Evolutionary conservation across 2,113 vertebrate species (phyloP), one percentile per base, ranked within the genome.

Genomic region (Sander lucioperca): DNA sequence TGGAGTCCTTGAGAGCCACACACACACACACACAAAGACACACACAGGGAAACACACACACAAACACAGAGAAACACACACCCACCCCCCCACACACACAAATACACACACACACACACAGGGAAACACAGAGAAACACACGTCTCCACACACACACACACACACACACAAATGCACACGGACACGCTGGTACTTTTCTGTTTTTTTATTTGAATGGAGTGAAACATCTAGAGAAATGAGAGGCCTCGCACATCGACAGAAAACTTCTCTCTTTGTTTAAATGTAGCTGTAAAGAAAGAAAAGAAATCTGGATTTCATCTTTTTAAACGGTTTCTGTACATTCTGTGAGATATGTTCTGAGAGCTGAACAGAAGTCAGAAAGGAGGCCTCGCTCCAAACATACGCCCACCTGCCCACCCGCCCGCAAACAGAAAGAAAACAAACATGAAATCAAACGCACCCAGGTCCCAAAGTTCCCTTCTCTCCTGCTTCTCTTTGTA

Each of bases 291-390:
- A 91, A 94, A 92, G 87, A 93, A 90, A 88, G 74, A 85, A 87
- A 69, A 47, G 61, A 54, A 50, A 27, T 2, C 59, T 61, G 4
- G 58, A 47, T 8, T 59, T n/a, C 57, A 62, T 79, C 86, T 80
- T 39, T 39, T 2, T 82, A 89, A 90, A 93, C 75, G 82, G 82
- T 90, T 91, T 91, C 92, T 94, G 94, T 94, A 94, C 93, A 94
- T 94, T 94, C 93, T 89, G 92, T 77, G 88, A 94, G 95, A 95
- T 95, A 95, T 94, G 95, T 92, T 93, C 91, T 61, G 84, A 93
- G 92, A 88, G 81, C 59, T 64, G 71, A 89, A 91, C 91, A 92
- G 77, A 91, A 92, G 82, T 91, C 89, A 82, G 83, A 94, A 91
- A 88, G 18, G 76, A 92, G 84, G 80, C 88, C 86, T 84, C 77